Evolutionary conservation across 2,888 invertebrate genomes (phyloP).

Genomic region (Papilio elwesi): DNA sequence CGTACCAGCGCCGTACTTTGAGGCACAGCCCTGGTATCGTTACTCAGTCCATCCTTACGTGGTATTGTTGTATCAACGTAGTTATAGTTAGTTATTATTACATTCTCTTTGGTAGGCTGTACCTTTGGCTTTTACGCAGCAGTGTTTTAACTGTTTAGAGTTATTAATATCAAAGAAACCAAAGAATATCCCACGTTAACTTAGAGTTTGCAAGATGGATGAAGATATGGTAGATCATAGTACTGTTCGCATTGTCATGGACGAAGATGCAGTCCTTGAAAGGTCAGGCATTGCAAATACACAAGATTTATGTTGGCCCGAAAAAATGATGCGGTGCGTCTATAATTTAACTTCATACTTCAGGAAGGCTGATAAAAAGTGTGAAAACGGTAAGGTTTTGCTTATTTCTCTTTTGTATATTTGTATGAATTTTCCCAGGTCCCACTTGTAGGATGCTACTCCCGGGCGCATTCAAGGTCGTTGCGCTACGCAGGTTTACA

Average conservation of each 20-base stretch:
- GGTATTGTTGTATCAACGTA: too few relatives aligned
- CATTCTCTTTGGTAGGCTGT: too few relatives aligned
- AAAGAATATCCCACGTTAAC: too few relatives aligned
- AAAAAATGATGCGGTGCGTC: slow-evolving; percentile 94
- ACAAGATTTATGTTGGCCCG: slow-evolving; percentile 88
- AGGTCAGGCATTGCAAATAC: slow-evolving; percentile 59
- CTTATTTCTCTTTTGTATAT: slow-evolving; percentile 30
- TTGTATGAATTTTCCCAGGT: slow-evolving; percentile 42
- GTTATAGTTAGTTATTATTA: too few relatives aligned
- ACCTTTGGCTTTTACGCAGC: too few relatives aligned
- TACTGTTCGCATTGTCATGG: slow-evolving; percentile 46
- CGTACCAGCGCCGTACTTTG: too few relatives aligned
- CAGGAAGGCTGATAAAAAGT: slow-evolving; percentile 88
- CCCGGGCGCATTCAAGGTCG: slow-evolving; percentile 54
- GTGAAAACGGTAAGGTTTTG: slow-evolving; percentile 79
- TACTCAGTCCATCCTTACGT: too few relatives aligned
- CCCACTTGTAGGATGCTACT: slow-evolving; percentile 44
- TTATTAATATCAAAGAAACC: too few relatives aligned
- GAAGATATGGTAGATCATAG: slow-evolving; percentile 42
- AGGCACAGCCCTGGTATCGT: too few relatives aligned
- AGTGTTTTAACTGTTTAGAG: too few relatives aligned
- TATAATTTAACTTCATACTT: slow-evolving; percentile 94
- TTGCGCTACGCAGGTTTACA: slow-evolving; percentile 52
- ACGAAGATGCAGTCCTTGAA: slow-evolving; percentile 48
- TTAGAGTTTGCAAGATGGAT: slow-evolving; percentile 27